Evolutionary conservation across 2,888 invertebrate genomes (phyloP).

Genomic region (Choristoneura rosaceana): DNA sequence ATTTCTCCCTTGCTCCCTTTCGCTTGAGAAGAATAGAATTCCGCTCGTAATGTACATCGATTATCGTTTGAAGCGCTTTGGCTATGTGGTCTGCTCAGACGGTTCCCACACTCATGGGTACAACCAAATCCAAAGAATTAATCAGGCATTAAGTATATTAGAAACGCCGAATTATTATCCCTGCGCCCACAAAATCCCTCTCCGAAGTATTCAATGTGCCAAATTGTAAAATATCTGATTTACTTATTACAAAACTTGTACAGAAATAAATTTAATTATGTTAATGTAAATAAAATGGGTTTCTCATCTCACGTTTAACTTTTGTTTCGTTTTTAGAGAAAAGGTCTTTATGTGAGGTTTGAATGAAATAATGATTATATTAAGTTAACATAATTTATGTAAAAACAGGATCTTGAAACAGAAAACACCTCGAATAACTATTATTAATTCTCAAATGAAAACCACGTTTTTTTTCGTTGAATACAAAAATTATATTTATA

Average conservation of each 20-base stretch:
- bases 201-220: conserved; percentile 66
- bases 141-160: conserved; percentile 51
- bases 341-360: conserved; percentile 34
- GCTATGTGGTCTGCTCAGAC: conserved; percentile 47
- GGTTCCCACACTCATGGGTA: conserved; percentile 22
- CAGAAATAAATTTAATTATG: conserved; percentile 44
- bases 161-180: conserved; percentile 42
- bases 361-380: conserved; percentile 33
- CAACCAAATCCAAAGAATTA: conserved; percentile 63
- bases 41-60: neutral
- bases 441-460: conserved; percentile 49
- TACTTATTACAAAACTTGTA: conserved; percentile 53
- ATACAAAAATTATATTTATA: conserved; percentile 62
- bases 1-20: no score
- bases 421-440: conserved; percentile 35
- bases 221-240: conserved; percentile 68
- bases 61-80: neutral
- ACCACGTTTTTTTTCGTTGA: conserved; percentile 50
- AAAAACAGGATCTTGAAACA: conserved; percentile 35
- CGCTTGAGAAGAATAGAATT: no score
- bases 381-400: conserved; percentile 41
- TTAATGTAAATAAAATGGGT: conserved; percentile 41
- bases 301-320: conserved; percentile 37
- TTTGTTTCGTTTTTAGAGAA: conserved; percentile 18
- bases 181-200: conserved; percentile 40